These are phyloP conservation scores for Peromyscus attwateri DNA, from an alignment of 2,797 vertebrate species.

Conservation along the genomic window DNA sequence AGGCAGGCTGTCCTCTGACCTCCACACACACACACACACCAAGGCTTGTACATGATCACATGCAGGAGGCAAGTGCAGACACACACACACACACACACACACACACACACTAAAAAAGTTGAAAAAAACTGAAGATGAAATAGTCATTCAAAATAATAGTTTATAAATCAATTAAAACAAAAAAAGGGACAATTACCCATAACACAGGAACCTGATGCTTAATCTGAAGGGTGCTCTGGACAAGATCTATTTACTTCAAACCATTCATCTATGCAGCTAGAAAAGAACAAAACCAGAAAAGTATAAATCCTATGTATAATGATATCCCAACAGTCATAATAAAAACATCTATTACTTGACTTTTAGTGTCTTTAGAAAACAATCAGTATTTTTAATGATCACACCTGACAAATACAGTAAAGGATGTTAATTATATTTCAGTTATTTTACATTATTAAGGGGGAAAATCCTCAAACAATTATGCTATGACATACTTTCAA, in stretches of 20 bases:
- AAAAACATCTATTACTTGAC: slow-evolving; percentile 58
- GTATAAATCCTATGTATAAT: slow-evolving; percentile 46
- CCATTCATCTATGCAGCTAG: slow-evolving; percentile 98
- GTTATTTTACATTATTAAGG: slow-evolving; percentile 52
- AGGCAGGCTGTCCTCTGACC: background rate
- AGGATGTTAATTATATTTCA: slow-evolving; percentile 13
- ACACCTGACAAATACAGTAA: slow-evolving; percentile 38
- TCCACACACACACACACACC: background rate
- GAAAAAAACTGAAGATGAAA: slow-evolving; percentile 41
- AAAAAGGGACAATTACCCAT: slow-evolving; percentile 88
- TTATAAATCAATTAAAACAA: slow-evolving; percentile 44
- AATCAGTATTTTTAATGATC: background rate
- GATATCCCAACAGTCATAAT: background rate
- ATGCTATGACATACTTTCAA: slow-evolving; percentile 51
- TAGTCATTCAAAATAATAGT: background rate
- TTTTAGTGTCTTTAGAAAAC: slow-evolving; percentile 1
- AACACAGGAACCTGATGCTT: slow-evolving; percentile 87
- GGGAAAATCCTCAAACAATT: slow-evolving; percentile 44
- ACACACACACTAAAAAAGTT: background rate
- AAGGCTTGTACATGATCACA: background rate
- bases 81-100: background rate
- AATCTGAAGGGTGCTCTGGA: slow-evolving; percentile 97
- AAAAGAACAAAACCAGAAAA: slow-evolving; percentile 77
- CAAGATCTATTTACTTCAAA: slow-evolving; percentile 98
- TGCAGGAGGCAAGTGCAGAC: background rate